Conservation (phyloP, 2,888 invertebrate genomes). For the Mycalesis mineus region DNA sequence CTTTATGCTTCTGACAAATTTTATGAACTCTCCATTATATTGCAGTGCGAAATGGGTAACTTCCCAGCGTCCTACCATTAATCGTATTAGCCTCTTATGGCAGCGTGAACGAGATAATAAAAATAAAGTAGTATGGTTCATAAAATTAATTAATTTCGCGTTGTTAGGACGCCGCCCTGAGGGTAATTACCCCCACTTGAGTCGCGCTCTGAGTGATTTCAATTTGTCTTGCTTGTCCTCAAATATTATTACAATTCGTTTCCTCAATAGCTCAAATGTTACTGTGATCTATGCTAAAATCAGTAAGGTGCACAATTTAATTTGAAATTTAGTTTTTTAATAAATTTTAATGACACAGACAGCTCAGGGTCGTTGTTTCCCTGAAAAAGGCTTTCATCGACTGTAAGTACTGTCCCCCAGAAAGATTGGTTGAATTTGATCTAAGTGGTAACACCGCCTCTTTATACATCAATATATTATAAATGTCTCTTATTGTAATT, state of each 20-base stretch:
- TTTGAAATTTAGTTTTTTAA: too few relatives aligned
- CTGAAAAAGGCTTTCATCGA: too few relatives aligned
- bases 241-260: background rate
- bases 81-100: background rate
- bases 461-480: too few relatives aligned
- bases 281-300: too few relatives aligned
- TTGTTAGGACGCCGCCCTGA: background rate
- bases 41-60: background rate
- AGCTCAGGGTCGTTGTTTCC: background rate
- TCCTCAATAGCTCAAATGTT: too few relatives aligned
- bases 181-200: background rate
- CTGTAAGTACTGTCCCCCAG: too few relatives aligned
- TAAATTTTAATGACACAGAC: too few relatives aligned
- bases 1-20: background rate
- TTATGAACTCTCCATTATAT: background rate
- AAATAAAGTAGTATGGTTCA: constrained; percentile 1
- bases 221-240: background rate
- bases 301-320: too few relatives aligned
- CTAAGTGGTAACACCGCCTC: too few relatives aligned
- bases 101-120: background rate
- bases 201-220: background rate
- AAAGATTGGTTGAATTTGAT: too few relatives aligned
- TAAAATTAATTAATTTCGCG: background rate
- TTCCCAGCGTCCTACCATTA: background rate
- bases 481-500: too few relatives aligned